Evolutionary conservation across 2,888 invertebrate genomes (phyloP), one percentile per base, ranked within the genome.

Genomic region (Polydrusus pterygomalis): DNA sequence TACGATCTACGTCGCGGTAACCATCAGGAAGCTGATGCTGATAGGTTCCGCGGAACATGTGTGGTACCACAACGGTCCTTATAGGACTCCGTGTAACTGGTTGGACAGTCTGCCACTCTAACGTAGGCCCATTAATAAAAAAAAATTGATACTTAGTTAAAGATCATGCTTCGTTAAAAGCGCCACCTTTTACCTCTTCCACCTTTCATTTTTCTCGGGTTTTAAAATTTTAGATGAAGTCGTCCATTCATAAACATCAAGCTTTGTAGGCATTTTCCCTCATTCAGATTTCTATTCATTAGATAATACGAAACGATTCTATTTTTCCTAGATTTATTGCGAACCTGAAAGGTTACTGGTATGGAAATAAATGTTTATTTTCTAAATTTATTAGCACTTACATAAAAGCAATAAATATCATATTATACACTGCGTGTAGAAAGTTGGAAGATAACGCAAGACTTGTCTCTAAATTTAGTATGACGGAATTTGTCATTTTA

Each of bases 321-420:
- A 62, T 71, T 71, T 71, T 71, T 63, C 51, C 25, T 71, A 63
- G 43, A 71, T 71, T 71, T 71, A 71, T 64, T 54, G 38, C 54
- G 34, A 64, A 64, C 8, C 64, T 56, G 20, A 71, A 71, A 71
- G 71, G 71, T 71, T 64, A 71, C 60, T 49, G 30, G 25, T 30
- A 70, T 64, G 54, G 13, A 63, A 45, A 63, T 63, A 63, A 45
- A 63, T 43, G 64, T 71, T 73, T 73, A 67, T 58, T 73, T 60
- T 30, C 38, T 10, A 56, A 71, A 71, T 71, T 71, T 71, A 71
- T 71, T 71, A 64, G 64, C 64, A 71, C 71, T 71, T 71, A 54
- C 71, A 64, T 63, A 71, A 71, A 64, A 38, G 71, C 71, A 40
- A 71, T 71, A 71, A 71, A 71, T 71, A 54, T 20, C 63, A 64